Evolutionary conservation across 2,113 vertebrate genomes (phyloP).

Genomic region (Tupaia tana): DNA sequence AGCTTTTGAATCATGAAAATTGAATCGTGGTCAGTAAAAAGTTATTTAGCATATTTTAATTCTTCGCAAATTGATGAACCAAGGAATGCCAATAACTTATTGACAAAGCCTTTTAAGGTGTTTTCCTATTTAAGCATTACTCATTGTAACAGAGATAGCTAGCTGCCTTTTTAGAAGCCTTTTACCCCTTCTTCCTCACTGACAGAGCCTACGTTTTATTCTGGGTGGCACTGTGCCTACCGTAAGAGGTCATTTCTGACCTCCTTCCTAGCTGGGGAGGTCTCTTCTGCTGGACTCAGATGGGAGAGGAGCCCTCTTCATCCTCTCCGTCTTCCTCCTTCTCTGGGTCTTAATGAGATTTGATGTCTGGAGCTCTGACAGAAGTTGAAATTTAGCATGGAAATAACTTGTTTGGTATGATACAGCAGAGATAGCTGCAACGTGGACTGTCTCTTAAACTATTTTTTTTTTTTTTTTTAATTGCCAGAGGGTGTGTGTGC

Average conservation of each 20-base stretch:
- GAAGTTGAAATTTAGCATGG: background rate
- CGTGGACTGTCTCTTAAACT: background rate
- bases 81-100: background rate
- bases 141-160: background rate
- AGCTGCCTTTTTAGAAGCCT: background rate
- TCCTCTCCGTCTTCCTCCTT: background rate
- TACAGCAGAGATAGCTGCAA: background rate
- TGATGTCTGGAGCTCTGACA: background rate
- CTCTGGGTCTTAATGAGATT: background rate
- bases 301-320: background rate
- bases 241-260: background rate
- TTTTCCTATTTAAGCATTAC: background rate
- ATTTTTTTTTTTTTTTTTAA: too few species aligned
- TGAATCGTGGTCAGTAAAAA: background rate
- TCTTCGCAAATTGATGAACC: background rate
- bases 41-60: background rate
- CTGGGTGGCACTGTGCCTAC: background rate
- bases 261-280: background rate
- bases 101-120: background rate
- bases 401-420: background rate
- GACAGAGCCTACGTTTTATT: background rate
- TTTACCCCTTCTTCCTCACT: background rate
- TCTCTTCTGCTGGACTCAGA: background rate
- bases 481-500: too few species aligned
- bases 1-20: conserved; percentile 3